Base-by-base conservation (phyloP, 1,140 invertebrate species). In the Bombus breviceps region DNA sequence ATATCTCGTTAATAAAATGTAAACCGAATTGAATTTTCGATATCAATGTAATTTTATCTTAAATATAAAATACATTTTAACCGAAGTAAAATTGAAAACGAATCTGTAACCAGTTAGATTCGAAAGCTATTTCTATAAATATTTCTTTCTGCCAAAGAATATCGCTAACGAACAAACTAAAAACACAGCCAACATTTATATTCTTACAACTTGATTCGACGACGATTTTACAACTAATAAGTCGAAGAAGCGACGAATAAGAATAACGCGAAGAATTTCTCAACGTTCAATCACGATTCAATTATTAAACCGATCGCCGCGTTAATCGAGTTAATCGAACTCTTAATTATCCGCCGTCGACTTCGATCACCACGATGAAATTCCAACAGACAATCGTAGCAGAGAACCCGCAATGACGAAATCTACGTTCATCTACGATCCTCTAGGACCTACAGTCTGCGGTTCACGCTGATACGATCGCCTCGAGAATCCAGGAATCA, bases 381-480 rank as follows among this genome's bases (percentile, higher is more conserved):
- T 32, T 47, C 8, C 28, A 43, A 15, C n/a, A 0, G 18, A 53
- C 18, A 18, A 8, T 12, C 34, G 78, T 39, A 73, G 39, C 13
- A 25, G n/a, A 3, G 39, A 64, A 74, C 4, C 25, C 2, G 15
- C 39, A 81, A 73, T n/a, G 59, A 68, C 34, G n/a, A 57, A 77
- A 83, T 83, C 43, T 47, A 47, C 43, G 43, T 15, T 47, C 43
- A 15, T 47, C 13, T 15, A 47, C 43, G 43, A 15, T 15, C 43
- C 15, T 47, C 43, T 5, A 47, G 43, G 15, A 47, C 43, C 43
- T 47, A 22, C 47, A 2, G 47, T 53, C 47, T 22, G 47, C 47
- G 47, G 18, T 59, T 41, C 28, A 47, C 68, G 53, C 5, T 73
- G 64, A 85, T 81, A 81, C 62, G 53, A 81, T 73, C 80, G n/a